Percentiles rank a stretch among this genome's conserved stretches.
phyloP scores from a whole-genome alignment of 2,113 vertebrate genomes.

The Sapayoa aenigma region DNA sequence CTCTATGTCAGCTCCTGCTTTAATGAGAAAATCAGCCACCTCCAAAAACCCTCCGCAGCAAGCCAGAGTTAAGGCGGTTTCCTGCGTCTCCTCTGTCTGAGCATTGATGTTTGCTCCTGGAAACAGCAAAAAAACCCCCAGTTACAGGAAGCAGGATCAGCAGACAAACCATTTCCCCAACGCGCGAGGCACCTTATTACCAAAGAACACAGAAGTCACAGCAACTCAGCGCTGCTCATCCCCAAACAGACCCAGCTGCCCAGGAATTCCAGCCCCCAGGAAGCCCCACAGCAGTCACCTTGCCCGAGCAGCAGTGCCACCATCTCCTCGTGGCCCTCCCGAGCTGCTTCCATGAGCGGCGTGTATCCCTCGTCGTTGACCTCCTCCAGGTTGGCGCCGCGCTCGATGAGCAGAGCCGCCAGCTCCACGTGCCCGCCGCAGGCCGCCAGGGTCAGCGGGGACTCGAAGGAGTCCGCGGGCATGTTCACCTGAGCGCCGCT shows the following conservation, averaged over 20 bases:
- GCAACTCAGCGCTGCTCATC: accelerated
- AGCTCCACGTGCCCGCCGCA: conserved; percentile 97
- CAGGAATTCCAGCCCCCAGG: accelerated
- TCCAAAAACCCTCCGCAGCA: conserved; percentile 98
- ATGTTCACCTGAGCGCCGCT: conserved; percentile 99
- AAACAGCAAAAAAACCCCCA: not conserved
- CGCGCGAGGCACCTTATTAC: not conserved
- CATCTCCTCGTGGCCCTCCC: conserved; percentile 99
- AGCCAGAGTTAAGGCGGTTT: conserved; percentile 93
- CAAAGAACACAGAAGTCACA: not conserved
- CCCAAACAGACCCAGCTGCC: accelerated
- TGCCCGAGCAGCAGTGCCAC: conserved; percentile 95
- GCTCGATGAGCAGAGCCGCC: conserved; percentile 92
- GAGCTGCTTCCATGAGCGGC: conserved; percentile 96
- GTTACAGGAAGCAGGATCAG: not conserved
- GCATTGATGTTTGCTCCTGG: conserved; percentile 98
- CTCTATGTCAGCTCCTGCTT: conserved; percentile 96
- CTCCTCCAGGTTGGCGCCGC: conserved; percentile 96
- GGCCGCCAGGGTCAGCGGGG: conserved; percentile 92
- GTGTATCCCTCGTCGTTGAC: conserved; percentile 99
- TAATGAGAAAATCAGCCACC: conserved; percentile 97
- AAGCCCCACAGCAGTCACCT: conserved; percentile 70
- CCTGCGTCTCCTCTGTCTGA: conserved; percentile 98
- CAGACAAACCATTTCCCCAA: not conserved
- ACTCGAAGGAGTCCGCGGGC: conserved; percentile 98